Evolutionary conservation across 2,797 vertebrate genomes (phyloP).

Genomic region (Coranthus polyacanthus): DNA sequence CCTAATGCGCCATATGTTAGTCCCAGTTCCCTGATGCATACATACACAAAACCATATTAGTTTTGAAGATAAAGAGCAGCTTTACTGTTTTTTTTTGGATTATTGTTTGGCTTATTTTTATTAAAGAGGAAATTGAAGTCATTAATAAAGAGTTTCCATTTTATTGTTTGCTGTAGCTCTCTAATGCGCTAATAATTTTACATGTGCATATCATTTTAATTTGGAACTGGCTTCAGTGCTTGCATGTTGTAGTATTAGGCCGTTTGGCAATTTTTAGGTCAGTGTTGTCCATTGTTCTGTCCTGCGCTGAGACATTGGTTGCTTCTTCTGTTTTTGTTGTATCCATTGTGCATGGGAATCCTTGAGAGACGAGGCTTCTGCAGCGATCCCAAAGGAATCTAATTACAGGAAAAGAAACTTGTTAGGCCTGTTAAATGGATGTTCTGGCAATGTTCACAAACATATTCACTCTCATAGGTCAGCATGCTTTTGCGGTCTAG

Average conservation of each 20-base stretch:
- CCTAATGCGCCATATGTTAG: too few relatives aligned
- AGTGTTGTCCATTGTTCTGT: slow-evolving; percentile 36
- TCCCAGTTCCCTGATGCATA: too few relatives aligned
- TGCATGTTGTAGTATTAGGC: not conserved
- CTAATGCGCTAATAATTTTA: not conserved
- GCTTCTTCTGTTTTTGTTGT: slow-evolving; percentile 69
- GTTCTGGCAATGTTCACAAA: not conserved
- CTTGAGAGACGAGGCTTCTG: slow-evolving; percentile 78
- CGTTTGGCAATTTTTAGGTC: slow-evolving; percentile 11
- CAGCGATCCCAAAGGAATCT: slow-evolving; percentile 82
- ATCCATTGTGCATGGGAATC: slow-evolving; percentile 87
- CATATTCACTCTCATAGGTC: too few relatives aligned
- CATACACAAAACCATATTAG: too few relatives aligned
- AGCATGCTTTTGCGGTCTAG: not conserved
- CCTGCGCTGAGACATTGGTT: slow-evolving; percentile 53
- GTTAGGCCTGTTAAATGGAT: slow-evolving; percentile 5
- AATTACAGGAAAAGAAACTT: slow-evolving; percentile 31
- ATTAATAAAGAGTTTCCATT: too few relatives aligned
- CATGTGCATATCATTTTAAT: not conserved
- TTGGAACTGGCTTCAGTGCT: not conserved
- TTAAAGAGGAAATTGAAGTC: too few relatives aligned
- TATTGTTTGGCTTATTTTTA: too few relatives aligned
- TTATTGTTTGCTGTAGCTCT: too few relatives aligned
- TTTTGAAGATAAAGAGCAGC: too few relatives aligned
- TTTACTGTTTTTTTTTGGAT: too few relatives aligned